phyloP scores from a whole-genome alignment of 2,113 vertebrate genomes.

The Buteo buteo region DNA sequence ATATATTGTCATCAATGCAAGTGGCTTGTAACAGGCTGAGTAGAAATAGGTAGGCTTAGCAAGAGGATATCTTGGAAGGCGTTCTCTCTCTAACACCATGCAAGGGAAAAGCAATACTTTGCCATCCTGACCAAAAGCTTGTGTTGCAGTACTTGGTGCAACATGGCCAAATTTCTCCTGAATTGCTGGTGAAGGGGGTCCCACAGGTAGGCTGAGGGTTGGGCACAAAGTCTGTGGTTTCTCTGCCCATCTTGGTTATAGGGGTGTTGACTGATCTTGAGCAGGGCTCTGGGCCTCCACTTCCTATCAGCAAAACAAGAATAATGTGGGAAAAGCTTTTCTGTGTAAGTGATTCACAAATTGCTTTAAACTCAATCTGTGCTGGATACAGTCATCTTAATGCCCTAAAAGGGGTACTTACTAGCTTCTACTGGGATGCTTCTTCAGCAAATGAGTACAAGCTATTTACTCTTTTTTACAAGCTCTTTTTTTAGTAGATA shows the following conservation, averaged over 20 bases:
- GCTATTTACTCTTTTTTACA: neutral
- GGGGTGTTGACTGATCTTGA: neutral
- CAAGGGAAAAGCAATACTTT: neutral
- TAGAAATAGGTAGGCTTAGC: neutral
- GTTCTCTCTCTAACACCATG: neutral
- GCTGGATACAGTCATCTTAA: neutral
- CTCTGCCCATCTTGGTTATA: neutral
- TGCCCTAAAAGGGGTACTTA: neutral
- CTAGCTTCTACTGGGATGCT: neutral
- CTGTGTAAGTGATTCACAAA: neutral
- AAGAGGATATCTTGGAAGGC: neutral
- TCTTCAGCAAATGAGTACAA: neutral
- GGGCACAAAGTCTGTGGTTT: neutral
- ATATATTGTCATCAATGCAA: neutral
- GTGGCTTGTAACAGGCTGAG: neutral
- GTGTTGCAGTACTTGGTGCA: neutral
- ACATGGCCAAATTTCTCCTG: neutral
- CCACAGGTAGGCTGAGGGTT: neutral
- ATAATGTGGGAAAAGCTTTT: constrained; percentile 36
- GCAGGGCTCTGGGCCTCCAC: neutral
- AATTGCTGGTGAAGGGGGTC: neutral
- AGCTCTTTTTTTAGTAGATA: neutral
- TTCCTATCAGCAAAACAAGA: neutral
- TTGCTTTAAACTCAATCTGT: neutral
- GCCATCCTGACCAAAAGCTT: neutral